Base-by-base conservation (phyloP, 2,113 vertebrate species). In the Sapayoa aenigma region DNA sequence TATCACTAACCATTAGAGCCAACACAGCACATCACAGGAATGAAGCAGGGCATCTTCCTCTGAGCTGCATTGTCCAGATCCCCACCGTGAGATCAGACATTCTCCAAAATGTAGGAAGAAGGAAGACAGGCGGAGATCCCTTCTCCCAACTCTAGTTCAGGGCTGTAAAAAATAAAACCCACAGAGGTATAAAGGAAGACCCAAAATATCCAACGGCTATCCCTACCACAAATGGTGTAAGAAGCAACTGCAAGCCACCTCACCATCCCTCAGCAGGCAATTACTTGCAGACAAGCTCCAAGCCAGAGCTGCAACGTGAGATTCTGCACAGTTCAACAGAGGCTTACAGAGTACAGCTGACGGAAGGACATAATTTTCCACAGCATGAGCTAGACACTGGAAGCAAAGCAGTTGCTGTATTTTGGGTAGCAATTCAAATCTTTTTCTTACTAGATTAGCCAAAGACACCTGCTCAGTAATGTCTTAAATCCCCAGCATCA, bases 291-390 rank as follows among this genome's bases (percentile, higher is more conserved):
- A 65, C 24, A 37, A 87, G 56, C 49, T 46, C 11, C 62, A 65
- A 39, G 23, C 6, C 1, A 1, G 65, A 66, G 55, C 7, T 22
- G 30, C 9, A 65, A 6, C 0, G 0, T 0, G 0, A 62, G 33
- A 46, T 50, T 55, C 31, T 58, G 66, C 0, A 0, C 50, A 58
- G 12, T 49, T 84, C 49, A 37, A 6, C 0, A 0, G 65, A 71
- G 60, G 39, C 46, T 69, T 22, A 7, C 0, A 1, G n/a, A 62
- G 37, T 11, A 18, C 1, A 2, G 11, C 27, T 75, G 41, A 60
- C 5, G 31, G 77, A 94, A 81, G 42, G 41, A 77, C 33, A 6
- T 23, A 23, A 14, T 65, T 76, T 86, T 47, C 72, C 55, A 31
- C 55, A 84, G 65, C 11, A 18, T 20, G 17, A 49, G 53, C 30